phyloP scores from a whole-genome alignment of 2,888 invertebrate species.

The Tupiocoris notatus region DNA sequence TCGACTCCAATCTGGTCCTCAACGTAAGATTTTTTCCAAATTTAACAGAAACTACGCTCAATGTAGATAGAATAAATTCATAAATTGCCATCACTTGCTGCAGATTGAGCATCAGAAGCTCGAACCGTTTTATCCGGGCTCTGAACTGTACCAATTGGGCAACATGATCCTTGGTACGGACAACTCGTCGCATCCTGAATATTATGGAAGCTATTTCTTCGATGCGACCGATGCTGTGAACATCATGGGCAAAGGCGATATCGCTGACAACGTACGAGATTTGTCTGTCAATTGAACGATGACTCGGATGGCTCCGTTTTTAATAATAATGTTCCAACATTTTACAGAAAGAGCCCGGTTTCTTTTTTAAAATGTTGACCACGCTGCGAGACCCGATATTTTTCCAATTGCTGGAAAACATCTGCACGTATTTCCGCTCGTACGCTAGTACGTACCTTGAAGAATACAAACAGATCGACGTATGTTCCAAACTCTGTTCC shows the following conservation, averaged over 20 bases:
- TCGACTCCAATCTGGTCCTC: conserved; percentile 40
- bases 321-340: neutral
- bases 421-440: conserved; percentile 28
- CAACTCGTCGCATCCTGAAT: conserved; percentile 40
- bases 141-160: conserved; percentile 35
- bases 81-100: neutral
- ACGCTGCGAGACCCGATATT: conserved; percentile 38
- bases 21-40: conserved; percentile 21
- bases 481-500: too few relatives aligned
- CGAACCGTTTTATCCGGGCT: conserved; percentile 32
- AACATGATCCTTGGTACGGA: conserved; percentile 38
- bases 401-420: conserved; percentile 33
- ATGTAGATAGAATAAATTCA: neutral
- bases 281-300: neutral
- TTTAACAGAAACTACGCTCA: neutral
- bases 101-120: conserved; percentile 32
- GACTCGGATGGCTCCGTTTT: neutral
- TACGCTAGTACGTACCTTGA: conserved; percentile 29
- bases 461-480: conserved; percentile 34
- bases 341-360: conserved; percentile 37
- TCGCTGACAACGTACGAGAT: conserved; percentile 36
- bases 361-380: conserved; percentile 41
- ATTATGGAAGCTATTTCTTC: conserved; percentile 38
- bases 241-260: conserved; percentile 41
- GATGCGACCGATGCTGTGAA: conserved; percentile 37